Conservation (phyloP, 1,140 invertebrate genomes). For the Sesamia nonagrioides region DNA sequence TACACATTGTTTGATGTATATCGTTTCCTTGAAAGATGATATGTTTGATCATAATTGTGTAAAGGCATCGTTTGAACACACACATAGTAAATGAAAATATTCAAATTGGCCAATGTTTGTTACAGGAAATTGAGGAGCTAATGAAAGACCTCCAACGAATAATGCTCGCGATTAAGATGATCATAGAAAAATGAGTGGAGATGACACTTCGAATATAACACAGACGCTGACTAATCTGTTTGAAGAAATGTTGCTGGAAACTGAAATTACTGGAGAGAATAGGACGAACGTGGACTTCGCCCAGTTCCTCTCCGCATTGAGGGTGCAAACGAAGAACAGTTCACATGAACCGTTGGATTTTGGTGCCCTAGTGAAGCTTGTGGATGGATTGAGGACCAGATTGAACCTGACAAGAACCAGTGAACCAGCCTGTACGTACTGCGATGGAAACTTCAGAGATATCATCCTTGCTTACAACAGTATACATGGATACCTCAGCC, state of each 20-base stretch:
- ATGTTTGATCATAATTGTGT: too few relatives aligned
- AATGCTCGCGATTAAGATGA: conserved; percentile 4
- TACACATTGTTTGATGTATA: too few relatives aligned
- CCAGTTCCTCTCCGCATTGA: conserved; percentile 73
- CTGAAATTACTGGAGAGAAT: conserved; percentile 68
- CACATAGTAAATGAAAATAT: background rate
- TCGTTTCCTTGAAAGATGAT: too few relatives aligned
- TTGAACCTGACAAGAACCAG: conserved; percentile 72
- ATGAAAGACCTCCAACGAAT: background rate
- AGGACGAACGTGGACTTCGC: conserved; percentile 68
- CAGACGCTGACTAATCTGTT: conserved; percentile 77
- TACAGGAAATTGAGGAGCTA: conserved; percentile 10
- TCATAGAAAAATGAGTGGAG: conserved; percentile 30
- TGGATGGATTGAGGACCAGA: conserved; percentile 74
- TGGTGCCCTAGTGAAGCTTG: conserved; percentile 75
- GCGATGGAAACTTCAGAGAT: conserved; percentile 78
- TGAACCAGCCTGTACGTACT: conserved; percentile 77
- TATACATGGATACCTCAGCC: conserved; percentile 84
- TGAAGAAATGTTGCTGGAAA: conserved; percentile 76
- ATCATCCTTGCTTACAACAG: conserved; percentile 80
- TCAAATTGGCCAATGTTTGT: conserved; percentile 13
- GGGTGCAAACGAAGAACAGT: conserved; percentile 69
- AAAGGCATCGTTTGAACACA: background rate
- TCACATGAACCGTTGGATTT: conserved; percentile 74
- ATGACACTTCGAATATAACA: conserved; percentile 73